phyloP scores from a whole-genome alignment of 1,140 invertebrate genomes.

The Pseudobourletiella spinata region DNA sequence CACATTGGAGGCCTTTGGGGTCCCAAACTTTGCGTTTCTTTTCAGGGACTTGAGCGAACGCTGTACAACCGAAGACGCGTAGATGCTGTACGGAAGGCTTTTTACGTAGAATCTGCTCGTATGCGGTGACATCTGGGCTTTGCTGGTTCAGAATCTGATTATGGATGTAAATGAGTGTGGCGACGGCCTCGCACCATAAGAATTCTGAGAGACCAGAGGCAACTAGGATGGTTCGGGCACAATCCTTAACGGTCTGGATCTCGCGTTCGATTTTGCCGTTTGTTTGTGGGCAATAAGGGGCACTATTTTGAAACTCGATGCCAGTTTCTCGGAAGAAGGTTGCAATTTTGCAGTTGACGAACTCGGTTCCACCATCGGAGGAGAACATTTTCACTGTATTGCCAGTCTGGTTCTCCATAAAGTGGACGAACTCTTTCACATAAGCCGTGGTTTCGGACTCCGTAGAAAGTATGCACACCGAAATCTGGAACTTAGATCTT shows the following conservation, averaged over 20 bases:
- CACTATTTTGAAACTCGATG: too few relatives aligned
- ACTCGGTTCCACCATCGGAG: too few relatives aligned
- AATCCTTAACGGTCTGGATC: too few relatives aligned
- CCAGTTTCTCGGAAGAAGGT: too few relatives aligned
- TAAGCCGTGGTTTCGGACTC: slow-evolving; percentile 35
- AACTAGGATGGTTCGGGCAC: slow-evolving; percentile 33
- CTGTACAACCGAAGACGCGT: too few relatives aligned
- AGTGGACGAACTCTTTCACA: too few relatives aligned
- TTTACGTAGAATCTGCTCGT: background rate
- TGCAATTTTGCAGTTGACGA: too few relatives aligned
- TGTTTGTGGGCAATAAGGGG: too few relatives aligned
- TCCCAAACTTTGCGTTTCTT: background rate
- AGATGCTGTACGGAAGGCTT: background rate
- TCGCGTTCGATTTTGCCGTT: too few relatives aligned
- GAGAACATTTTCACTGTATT: slow-evolving; percentile 39
- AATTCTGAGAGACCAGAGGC: slow-evolving; percentile 38
- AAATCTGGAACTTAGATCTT: slow-evolving; percentile 37
- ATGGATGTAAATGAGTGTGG: slow-evolving; percentile 41
- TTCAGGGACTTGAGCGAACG: too few relatives aligned
- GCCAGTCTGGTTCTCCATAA: too few relatives aligned
- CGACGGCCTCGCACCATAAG: slow-evolving; percentile 45
- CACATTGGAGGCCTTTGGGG: background rate
- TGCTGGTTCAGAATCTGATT: too few relatives aligned
- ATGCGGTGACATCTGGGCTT: background rate
- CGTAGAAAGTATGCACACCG: background rate